Conservation (phyloP, 1,140 invertebrate genomes). For the Rhizoglyphus robini region DNA sequence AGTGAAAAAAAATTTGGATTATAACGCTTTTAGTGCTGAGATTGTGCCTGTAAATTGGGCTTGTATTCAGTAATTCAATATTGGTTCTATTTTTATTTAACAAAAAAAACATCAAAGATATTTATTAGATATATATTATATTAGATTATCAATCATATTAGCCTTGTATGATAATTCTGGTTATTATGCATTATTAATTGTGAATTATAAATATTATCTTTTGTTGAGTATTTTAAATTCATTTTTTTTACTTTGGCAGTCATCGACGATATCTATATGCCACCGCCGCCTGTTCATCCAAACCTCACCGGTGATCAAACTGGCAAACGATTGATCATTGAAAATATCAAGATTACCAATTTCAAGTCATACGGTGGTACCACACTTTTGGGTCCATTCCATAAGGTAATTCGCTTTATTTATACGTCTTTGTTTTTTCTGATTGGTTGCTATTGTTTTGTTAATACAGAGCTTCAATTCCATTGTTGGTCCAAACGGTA, state of each 20-base stretch:
- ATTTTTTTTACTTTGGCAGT: conserved; percentile 15
- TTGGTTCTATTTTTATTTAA: no score
- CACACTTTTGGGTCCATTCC: conserved; percentile 45
- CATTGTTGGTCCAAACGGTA: conserved; percentile 98
- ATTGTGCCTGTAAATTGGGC: no score
- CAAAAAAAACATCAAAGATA: no score
- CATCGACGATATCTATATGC: conserved; percentile 70
- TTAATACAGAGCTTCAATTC: conserved; percentile 69
- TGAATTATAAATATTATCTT: no score
- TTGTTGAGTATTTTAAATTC: no score
- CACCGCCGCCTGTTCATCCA: conserved; percentile 54
- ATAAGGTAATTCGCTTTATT: conserved; percentile 33
- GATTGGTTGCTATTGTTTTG: conserved; percentile 4
- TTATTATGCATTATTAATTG: no score
- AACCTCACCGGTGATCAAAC: conserved; percentile 48
- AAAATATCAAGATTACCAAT: conserved; percentile 77
- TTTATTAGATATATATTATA: no score
- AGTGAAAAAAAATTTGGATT: not conserved
- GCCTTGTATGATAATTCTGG: no score
- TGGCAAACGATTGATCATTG: conserved; percentile 75
- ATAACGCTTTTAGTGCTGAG: no score
- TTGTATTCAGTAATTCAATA: no score
- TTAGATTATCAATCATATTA: no score
- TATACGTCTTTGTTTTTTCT: not conserved
- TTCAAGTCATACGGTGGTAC: conserved; percentile 94